These are phyloP conservation scores for Gymnoscopelus microlampas DNA, from an alignment of 2,797 vertebrate genomes.

Conservation along the genomic window DNA sequence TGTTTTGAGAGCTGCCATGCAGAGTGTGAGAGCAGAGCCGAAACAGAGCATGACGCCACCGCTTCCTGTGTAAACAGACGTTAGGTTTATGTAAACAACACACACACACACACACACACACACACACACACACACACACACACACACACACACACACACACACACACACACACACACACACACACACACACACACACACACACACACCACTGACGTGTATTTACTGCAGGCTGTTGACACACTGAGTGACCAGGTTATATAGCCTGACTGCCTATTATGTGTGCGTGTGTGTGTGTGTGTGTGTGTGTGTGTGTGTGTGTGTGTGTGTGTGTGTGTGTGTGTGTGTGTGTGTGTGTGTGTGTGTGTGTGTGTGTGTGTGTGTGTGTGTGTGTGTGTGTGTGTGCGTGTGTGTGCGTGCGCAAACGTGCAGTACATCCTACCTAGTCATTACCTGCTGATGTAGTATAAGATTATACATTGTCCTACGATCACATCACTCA, in stretches of 20 bases:
- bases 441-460: no score
- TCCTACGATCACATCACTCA: no score
- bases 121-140: conserved; percentile 5
- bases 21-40: no score
- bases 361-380: not conserved
- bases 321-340: not conserved
- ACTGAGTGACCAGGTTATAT: not conserved
- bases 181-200: conserved; percentile 1
- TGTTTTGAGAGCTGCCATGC: no score
- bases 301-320: not conserved
- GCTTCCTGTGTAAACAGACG: not conserved
- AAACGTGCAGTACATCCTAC: no score
- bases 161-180: not conserved
- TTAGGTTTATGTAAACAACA: not conserved
- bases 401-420: not conserved
- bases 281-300: no score
- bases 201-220: not conserved
- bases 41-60: no score
- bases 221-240: not conserved
- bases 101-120: not conserved
- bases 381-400: conserved; percentile 8
- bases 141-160: not conserved
- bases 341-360: conserved; percentile 5
- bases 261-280: conserved; percentile 9
- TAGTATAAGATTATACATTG: no score